Conservation (phyloP, 2,797 vertebrate genomes). For the Sebastes variabilis region DNA sequence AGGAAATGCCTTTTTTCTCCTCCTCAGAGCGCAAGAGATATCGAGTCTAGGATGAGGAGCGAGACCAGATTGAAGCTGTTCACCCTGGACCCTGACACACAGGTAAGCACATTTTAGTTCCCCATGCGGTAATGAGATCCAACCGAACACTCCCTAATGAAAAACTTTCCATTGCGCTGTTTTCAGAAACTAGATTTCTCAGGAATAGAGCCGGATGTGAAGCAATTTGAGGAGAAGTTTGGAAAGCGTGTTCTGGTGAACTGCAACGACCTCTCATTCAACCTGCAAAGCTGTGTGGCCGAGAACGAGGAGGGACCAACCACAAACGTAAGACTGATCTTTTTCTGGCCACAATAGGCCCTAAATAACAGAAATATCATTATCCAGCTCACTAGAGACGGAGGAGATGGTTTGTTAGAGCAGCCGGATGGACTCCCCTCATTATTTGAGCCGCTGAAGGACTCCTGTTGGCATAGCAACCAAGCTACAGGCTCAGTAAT, state of each 20-base stretch:
- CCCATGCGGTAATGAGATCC: not conserved
- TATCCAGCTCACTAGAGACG: conserved; percentile 6
- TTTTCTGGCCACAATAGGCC: not conserved
- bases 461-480: conserved; percentile 67
- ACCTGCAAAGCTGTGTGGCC: conserved; percentile 96
- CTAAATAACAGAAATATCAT: conserved; percentile 29
- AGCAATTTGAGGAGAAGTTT: conserved; percentile 97
- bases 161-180: not conserved
- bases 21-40: conserved; percentile 91
- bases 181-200: conserved; percentile 95
- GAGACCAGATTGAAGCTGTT: conserved; percentile 96
- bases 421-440: conserved; percentile 23
- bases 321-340: conserved; percentile 88
- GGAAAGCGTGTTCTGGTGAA: conserved; percentile 95
- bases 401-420: conserved; percentile 30
- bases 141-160: not conserved
- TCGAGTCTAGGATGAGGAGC: conserved; percentile 92
- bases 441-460: conserved; percentile 43
- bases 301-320: conserved; percentile 99
- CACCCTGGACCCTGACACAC: conserved; percentile 95
- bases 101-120: conserved; percentile 80
- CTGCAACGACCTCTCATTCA: conserved; percentile 97
- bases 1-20: conserved; percentile 45
- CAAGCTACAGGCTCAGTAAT: conserved; percentile 44
- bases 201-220: conserved; percentile 91